Conservation (phyloP, 2,113 vertebrate genomes). For the Vicugna pacos region DNA sequence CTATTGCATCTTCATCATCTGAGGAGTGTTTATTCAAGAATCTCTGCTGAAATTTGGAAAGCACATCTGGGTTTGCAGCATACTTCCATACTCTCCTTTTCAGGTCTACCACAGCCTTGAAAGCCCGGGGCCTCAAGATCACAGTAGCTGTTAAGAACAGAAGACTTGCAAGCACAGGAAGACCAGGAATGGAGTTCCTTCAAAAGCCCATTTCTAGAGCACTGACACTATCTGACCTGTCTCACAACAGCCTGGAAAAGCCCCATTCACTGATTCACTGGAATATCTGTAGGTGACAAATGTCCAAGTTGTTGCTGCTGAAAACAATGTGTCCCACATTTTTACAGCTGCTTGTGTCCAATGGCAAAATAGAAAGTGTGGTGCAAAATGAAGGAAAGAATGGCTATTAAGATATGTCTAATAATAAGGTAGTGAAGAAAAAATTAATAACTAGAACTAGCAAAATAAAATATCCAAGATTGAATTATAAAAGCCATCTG, state of each 20-base stretch:
- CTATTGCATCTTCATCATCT: not conserved
- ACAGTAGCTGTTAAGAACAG: fast-evolving
- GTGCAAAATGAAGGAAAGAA: not conserved
- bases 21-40: not conserved
- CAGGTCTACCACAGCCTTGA: not conserved
- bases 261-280: not conserved
- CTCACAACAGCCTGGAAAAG: not conserved
- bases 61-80: fast-evolving
- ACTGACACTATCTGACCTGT: not conserved
- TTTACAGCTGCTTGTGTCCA: not conserved
- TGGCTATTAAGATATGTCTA: not conserved
- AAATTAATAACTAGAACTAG: not conserved
- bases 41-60: not conserved
- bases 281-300: not conserved
- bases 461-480: not conserved
- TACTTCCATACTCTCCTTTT: not conserved
- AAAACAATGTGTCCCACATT: not conserved
- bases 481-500: not conserved
- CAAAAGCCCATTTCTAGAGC: not conserved
- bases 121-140: not conserved
- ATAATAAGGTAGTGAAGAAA: not conserved
- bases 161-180: not conserved
- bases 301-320: not conserved
- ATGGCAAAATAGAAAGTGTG: not conserved
- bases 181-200: fast-evolving